A percentile compares a stretch with the other conserved stretches of the same genome.
These are phyloP conservation scores for Cyanoliseus patagonus DNA, from an alignment of 2,113 vertebrate genomes.

Conservation along the genomic window DNA sequence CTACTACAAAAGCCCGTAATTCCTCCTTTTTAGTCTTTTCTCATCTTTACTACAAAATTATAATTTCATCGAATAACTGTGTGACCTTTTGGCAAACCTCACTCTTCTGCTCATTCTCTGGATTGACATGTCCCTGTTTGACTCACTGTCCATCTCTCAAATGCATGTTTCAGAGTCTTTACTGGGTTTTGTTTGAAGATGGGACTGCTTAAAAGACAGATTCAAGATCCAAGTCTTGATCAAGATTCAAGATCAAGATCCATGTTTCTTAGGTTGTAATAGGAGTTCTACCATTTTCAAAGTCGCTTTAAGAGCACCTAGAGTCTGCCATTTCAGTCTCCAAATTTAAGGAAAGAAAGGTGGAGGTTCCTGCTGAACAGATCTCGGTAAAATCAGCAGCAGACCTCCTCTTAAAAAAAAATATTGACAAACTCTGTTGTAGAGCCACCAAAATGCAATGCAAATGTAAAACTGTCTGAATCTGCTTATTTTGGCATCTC, in stretches of 20 bases:
- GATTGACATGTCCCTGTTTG: neutral
- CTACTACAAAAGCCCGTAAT: neutral
- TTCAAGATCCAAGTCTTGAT: neutral
- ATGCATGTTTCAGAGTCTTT: neutral
- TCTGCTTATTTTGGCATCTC: neutral
- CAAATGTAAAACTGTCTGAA: conserved; percentile 22
- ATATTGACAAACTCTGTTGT: neutral
- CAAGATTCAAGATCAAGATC: neutral
- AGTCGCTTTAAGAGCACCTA: neutral
- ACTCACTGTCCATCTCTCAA: neutral
- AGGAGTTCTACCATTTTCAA: neutral
- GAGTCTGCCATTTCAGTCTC: neutral
- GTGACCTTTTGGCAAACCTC: neutral
- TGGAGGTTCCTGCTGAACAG: neutral
- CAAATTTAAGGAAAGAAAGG: neutral
- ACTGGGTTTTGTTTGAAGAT: neutral
- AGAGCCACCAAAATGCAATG: neutral
- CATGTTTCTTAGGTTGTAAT: neutral
- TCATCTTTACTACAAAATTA: neutral
- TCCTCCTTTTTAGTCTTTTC: neutral
- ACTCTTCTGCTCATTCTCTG: neutral
- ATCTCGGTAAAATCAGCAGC: neutral
- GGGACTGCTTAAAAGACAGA: neutral
- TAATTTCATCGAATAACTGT: neutral
- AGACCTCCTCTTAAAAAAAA: neutral